Conservation (phyloP, 1,140 invertebrate genomes). For the Drosophila paulistorum region DNA sequence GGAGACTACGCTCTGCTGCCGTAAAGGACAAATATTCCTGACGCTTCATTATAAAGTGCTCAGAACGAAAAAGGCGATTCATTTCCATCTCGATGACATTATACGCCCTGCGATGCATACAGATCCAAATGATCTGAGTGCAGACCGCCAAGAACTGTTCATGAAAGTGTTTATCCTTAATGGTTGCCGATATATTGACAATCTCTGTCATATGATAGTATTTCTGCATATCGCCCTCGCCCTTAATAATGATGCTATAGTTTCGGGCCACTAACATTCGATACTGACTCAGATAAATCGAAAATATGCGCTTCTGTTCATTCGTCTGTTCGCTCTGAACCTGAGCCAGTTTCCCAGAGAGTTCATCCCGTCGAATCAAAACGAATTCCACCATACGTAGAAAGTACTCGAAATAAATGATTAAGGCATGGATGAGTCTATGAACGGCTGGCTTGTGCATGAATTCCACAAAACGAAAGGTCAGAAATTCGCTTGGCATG, state of each 20-base stretch:
- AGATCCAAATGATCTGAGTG: conserved; percentile 74
- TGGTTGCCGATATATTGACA: conserved; percentile 64
- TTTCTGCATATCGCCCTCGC: conserved; percentile 55
- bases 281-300: conserved; percentile 66
- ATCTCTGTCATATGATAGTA: conserved; percentile 68
- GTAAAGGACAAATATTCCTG: conserved; percentile 57
- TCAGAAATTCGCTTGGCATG: conserved; percentile 61
- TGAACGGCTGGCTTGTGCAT: conserved; percentile 63
- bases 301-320: conserved; percentile 68
- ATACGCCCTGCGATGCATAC: conserved; percentile 67
- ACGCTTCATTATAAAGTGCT: conserved; percentile 60
- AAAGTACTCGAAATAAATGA: conserved; percentile 80
- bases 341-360: conserved; percentile 54
- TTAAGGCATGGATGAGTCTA: conserved; percentile 62
- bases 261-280: conserved; percentile 72
- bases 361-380: conserved; percentile 70
- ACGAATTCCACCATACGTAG: conserved; percentile 73
- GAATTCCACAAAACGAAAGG: conserved; percentile 61
- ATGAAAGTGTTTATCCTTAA: conserved; percentile 63
- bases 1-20: conserved; percentile 51
- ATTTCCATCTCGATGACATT: conserved; percentile 73
- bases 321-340: conserved; percentile 71
- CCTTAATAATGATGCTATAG: conserved; percentile 68
- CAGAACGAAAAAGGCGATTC: conserved; percentile 74
- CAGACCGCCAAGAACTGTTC: conserved; percentile 69